Evolutionary conservation across 2,797 vertebrate genomes (phyloP).

Genomic region (Ptychadena robeensis): DNA sequence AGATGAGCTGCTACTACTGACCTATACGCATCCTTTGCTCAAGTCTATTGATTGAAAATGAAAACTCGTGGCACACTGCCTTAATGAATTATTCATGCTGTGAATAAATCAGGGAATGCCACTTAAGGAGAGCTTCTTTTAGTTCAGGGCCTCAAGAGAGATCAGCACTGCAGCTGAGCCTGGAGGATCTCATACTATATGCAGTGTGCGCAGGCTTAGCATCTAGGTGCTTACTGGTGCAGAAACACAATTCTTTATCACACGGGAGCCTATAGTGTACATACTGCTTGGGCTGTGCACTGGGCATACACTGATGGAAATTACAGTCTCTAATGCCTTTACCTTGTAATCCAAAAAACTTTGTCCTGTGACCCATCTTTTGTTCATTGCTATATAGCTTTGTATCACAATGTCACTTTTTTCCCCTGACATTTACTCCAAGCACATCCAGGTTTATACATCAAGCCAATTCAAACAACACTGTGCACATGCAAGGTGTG

Average conservation of each 20-base stretch:
- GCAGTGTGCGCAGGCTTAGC: background rate
- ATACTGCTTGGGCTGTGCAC: background rate
- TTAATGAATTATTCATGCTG: conserved; percentile 21
- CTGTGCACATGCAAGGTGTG: no score
- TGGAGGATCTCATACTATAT: conserved; percentile 5
- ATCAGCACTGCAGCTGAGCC: conserved; percentile 18
- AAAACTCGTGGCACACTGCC: conserved; percentile 11
- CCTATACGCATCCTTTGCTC: background rate
- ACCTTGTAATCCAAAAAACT: background rate
- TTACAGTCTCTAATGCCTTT: background rate
- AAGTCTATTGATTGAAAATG: background rate
- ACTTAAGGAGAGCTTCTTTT: conserved; percentile 46
- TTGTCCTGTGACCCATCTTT: background rate
- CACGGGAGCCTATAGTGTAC: background rate
- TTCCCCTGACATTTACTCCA: background rate
- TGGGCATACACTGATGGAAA: background rate
- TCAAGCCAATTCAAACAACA: no score
- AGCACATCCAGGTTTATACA: no score
- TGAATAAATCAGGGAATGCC: conserved; percentile 59
- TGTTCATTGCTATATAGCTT: background rate
- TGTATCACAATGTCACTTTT: background rate
- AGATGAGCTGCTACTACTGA: background rate
- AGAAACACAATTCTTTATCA: background rate
- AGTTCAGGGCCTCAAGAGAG: conserved; percentile 27
- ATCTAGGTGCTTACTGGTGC: conserved; percentile 26